Conservation (phyloP, 2,888 invertebrate species). For the Apodemia zela region DNA sequence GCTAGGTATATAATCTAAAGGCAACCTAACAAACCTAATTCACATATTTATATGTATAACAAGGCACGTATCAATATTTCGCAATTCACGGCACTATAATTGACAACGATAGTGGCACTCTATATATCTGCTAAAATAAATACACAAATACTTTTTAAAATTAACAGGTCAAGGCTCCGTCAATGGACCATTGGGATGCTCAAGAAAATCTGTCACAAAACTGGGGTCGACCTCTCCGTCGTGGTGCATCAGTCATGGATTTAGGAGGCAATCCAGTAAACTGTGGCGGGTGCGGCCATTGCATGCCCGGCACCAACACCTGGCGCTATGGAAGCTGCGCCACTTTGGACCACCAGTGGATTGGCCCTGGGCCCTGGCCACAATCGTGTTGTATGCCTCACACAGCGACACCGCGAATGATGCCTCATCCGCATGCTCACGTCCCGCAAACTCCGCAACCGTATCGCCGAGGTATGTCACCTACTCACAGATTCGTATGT, state of each 20-base stretch:
- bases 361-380: constrained; percentile 34
- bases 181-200: constrained; percentile 54
- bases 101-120: no score
- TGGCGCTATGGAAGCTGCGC: constrained; percentile 75
- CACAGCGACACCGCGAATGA: constrained; percentile 35
- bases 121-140: no score
- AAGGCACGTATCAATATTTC: no score
- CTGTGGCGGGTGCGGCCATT: constrained; percentile 40
- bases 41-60: no score
- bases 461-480: constrained; percentile 55
- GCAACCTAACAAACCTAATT: no score
- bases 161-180: constrained; percentile 32
- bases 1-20: no score
- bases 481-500: no score
- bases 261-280: constrained; percentile 46
- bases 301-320: constrained; percentile 37
- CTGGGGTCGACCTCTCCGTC: constrained; percentile 62
- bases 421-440: constrained; percentile 43
- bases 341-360: constrained; percentile 61
- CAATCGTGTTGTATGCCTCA: constrained; percentile 47
- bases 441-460: constrained; percentile 60
- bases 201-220: constrained; percentile 44
- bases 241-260: constrained; percentile 67
- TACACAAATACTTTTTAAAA: no score
- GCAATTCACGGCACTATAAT: no score